Percentiles rank a stretch among this genome's conserved stretches.
Evolutionary conservation across 2,113 vertebrate genomes (phyloP).

Genomic region (Meriones unguiculatus): DNA sequence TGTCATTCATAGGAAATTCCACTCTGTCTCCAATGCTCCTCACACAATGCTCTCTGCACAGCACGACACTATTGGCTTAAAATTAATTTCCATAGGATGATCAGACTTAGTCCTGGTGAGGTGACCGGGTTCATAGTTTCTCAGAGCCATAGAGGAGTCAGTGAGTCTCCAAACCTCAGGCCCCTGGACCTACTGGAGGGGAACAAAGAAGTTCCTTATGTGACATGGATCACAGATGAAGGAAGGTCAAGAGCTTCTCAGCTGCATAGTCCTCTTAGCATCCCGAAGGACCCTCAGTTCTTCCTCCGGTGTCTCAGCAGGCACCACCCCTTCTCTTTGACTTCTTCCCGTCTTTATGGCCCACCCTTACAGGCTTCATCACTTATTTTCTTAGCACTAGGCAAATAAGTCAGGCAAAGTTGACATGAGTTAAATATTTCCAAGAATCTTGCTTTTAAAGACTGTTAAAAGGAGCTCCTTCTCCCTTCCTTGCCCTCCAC

Average conservation of each 20-base stretch:
- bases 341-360: slow-evolving; percentile 11
- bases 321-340: not conserved
- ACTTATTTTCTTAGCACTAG: slow-evolving; percentile 26
- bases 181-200: not conserved
- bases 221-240: not conserved
- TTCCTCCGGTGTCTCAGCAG: not conserved
- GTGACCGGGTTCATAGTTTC: slow-evolving; percentile 15
- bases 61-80: not conserved
- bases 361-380: not conserved
- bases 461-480: slow-evolving; percentile 53
- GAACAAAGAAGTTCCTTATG: slow-evolving; percentile 31
- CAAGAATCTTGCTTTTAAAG: slow-evolving; percentile 56
- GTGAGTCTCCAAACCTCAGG: not conserved
- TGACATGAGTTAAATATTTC: slow-evolving; percentile 71
- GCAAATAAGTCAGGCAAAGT: slow-evolving; percentile 63
- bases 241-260: not conserved
- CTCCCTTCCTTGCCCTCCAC: not conserved
- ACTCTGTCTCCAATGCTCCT: not conserved
- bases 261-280: not conserved
- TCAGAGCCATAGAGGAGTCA: not conserved
- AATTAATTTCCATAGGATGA: not conserved
- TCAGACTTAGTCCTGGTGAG: not conserved
- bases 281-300: not conserved
- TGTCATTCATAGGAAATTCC: not conserved
- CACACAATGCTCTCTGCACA: not conserved